Base-by-base conservation (phyloP, 1,140 invertebrate species). In the Ridgeia piscesae region DNA sequence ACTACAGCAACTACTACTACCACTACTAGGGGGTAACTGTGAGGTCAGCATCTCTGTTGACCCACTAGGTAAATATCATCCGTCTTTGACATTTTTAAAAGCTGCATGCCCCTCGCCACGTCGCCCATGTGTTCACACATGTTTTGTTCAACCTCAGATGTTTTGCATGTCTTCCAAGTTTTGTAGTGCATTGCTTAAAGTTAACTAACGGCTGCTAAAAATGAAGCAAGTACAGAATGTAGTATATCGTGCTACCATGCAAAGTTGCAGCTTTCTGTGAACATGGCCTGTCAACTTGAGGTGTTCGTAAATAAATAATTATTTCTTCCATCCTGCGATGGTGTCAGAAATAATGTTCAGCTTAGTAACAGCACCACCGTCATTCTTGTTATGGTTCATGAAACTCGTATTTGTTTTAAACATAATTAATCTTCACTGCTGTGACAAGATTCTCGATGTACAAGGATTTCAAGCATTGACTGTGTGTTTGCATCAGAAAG, bases 11-110 rank as follows among this genome's bases (percentile, higher is more conserved):
- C 58, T 77, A 77, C 58, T 31, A 77, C 58, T 77, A 77, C 58
- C 58, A 77, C 58, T 77, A 77, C 58, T 77, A 77, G 58, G 58
- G 58, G 58, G 58, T 77, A 77, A 77, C 58, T 77, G 58, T 77
- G 58, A 77, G 58, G 14, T 77, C 58, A 77, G 27, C 58, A 77
- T 77, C 58, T 77, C 27, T 77, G 58, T 77, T 77, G 58, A 77
- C 58, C 58, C 58, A 77, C 58, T 77, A 77, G 58, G 58, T 77
- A 77, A 77, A 77, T 77, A 77, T 77, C 14, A 21, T 77, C 58
- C 58, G 27, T 77, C 58, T 77, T 77, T 31, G 58, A 77, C 58
- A 77, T 27, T 77, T 77, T 77, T 77, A 77, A 77, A 77, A 21
- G 58, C 58, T 77, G 58, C 58, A 77, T 77, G 58, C 11, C 27